Conservation (phyloP, 2,797 vertebrate genomes). For the Sphenopsis melanotis region DNA sequence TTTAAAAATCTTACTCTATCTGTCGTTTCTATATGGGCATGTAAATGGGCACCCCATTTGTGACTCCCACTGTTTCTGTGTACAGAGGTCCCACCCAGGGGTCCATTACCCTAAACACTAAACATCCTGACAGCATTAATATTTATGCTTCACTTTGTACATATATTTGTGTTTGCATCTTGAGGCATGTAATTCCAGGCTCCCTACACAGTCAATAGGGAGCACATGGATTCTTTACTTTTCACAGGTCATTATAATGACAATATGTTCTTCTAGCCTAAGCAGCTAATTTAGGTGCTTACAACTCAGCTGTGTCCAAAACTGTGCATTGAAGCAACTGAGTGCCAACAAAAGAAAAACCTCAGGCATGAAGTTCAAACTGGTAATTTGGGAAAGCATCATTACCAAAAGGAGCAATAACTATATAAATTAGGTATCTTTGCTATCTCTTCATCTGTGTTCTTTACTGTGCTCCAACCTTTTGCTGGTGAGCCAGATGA, state of each 20-base stretch:
- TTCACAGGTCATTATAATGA: neutral
- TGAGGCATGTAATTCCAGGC: neutral
- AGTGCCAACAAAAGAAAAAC: neutral
- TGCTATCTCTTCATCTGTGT: neutral
- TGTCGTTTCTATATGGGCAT: neutral
- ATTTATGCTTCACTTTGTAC: neutral
- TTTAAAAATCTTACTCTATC: neutral
- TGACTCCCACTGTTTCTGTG: neutral
- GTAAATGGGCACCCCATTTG: neutral
- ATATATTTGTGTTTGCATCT: neutral
- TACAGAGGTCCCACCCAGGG: neutral
- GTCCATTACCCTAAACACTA: neutral
- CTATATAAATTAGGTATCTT: neutral
- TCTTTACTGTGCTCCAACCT: neutral
- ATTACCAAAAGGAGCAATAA: neutral
- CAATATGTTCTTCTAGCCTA: neutral
- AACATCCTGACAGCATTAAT: neutral
- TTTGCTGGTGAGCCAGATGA: neutral
- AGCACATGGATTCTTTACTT: neutral
- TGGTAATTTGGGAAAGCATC: neutral
- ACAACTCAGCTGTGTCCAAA: neutral
- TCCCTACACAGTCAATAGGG: neutral
- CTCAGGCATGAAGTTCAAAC: neutral
- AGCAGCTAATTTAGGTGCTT: neutral
- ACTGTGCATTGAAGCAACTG: neutral